Evolutionary conservation across 2,888 invertebrate genomes (phyloP).

Genomic region (Therioaphis trifolii): DNA sequence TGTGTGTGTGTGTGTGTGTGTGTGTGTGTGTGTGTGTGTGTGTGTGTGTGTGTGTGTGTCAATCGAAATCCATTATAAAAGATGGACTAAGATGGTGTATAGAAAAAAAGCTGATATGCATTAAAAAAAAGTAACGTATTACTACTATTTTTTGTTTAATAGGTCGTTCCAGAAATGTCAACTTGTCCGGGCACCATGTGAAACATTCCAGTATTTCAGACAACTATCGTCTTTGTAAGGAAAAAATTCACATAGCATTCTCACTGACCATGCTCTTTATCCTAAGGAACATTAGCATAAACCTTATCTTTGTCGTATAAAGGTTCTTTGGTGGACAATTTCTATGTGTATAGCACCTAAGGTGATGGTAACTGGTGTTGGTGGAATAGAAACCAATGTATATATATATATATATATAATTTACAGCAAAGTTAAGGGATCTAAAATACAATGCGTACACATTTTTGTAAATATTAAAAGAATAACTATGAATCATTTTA

Average conservation of each 20-base stretch:
- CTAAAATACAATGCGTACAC: too few species aligned
- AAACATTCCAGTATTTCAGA: conserved; percentile 71
- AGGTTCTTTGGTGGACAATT: not conserved
- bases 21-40: too few species aligned
- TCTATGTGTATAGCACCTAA: not conserved
- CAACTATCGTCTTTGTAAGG: conserved; percentile 76
- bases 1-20: too few species aligned
- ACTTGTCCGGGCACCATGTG: conserved; percentile 72
- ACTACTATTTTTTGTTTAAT: conserved; percentile 63
- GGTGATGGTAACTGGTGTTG: not conserved
- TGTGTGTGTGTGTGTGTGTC: conserved; percentile 4
- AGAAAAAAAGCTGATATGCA: conserved; percentile 3
- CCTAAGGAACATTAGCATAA: conserved; percentile 27
- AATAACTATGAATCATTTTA: too few species aligned
- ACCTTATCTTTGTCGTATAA: conserved; percentile 36
- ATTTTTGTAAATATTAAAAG: too few species aligned
- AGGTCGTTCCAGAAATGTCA: conserved; percentile 75
- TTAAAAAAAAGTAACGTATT: not conserved
- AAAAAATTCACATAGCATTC: conserved; percentile 35
- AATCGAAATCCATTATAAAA: conserved; percentile 31
- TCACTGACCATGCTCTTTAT: not conserved
- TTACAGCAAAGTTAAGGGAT: too few species aligned
- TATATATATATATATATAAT: too few species aligned
- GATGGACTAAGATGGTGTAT: not conserved
- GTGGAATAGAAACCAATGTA: too few species aligned